Base-by-base conservation (phyloP, 2,888 invertebrate genomes). In the Oegoconia quadripuncta region DNA sequence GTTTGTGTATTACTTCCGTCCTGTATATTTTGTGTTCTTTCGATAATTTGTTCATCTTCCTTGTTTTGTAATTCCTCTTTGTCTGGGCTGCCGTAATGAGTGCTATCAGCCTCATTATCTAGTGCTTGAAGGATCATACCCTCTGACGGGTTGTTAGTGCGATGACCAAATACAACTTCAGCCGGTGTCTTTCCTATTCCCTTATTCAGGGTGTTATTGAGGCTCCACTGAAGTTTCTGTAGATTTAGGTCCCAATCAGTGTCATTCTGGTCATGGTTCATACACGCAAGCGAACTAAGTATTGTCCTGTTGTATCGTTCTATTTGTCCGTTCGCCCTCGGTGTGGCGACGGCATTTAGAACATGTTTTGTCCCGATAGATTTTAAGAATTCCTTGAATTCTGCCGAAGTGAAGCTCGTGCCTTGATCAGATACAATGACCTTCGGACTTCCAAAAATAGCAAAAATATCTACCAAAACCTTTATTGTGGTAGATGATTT, bases 191-290 rank as follows among this genome's bases (percentile, higher is more conserved):
- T 25, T n/a, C 9, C 6, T n/a, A 1, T 45, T 32, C 41, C 45
- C 11, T 41, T 6, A 25, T 38, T 3, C 16, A 40, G 15, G 34
- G 42, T 50, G 27, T 48, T 50, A 33, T 52, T 52, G 7, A 52
- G 8, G 7, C 39, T 23, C 47, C 46, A 50, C 25, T 47, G 41
- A 12, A 46, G n/a, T 15, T 41, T 28, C 8, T 12, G 27, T 17
- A 37, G 13, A 15, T 18, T 23, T 8, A 20, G 8, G 25, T 42
- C 40, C 44, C 44, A 41, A 28, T 39, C 23, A 7, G 8, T 12
- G 7, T 41, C 41, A n/a, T 30, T n/a, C 1, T 8, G 2, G 1
- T 9, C 23, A 23, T 41, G 33, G 20, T 33, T 33, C 17, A 13
- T 29, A 1, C 35, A 22, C 3, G 35, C 18, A 6, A 37, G 20